A percentile compares a stretch with the other conserved stretches of the same genome.
These are phyloP conservation scores for Pandion haliaetus DNA, from an alignment of 2,113 vertebrate species.

Conservation along the genomic window DNA sequence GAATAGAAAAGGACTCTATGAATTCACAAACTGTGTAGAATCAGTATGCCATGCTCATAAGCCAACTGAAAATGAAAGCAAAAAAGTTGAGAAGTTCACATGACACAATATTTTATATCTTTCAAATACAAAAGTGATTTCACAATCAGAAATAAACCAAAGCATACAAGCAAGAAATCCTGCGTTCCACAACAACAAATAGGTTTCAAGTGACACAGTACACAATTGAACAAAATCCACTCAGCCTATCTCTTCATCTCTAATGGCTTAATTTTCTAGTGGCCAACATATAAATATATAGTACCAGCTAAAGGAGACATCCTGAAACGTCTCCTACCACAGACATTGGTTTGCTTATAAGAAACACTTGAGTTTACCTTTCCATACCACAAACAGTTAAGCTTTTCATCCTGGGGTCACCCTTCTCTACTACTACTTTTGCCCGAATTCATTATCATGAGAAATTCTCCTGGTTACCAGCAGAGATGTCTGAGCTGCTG, in stretches of 20 bases:
- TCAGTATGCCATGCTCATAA: background rate
- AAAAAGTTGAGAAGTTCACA: background rate
- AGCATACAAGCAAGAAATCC: background rate
- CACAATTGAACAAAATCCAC: background rate
- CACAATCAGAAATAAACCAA: background rate
- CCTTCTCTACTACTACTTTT: background rate
- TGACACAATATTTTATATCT: background rate
- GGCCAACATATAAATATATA: background rate
- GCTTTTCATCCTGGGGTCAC: background rate
- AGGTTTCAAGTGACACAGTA: background rate
- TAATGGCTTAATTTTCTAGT: background rate
- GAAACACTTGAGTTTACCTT: background rate
- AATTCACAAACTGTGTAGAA: background rate
- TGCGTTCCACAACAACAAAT: accelerated
- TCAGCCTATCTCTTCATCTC: background rate
- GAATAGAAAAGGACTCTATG: background rate
- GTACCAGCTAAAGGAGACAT: background rate
- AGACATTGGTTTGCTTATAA: background rate
- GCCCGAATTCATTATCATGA: background rate
- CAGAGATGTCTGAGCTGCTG: background rate
- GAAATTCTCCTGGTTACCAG: background rate
- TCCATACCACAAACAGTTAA: background rate
- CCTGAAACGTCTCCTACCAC: background rate
- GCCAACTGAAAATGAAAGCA: background rate
- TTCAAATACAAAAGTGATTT: background rate